Evolutionary conservation across 2,888 invertebrate species (phyloP), one percentile per base, ranked within the genome.

Genomic region (Trimorus sp.): DNA sequence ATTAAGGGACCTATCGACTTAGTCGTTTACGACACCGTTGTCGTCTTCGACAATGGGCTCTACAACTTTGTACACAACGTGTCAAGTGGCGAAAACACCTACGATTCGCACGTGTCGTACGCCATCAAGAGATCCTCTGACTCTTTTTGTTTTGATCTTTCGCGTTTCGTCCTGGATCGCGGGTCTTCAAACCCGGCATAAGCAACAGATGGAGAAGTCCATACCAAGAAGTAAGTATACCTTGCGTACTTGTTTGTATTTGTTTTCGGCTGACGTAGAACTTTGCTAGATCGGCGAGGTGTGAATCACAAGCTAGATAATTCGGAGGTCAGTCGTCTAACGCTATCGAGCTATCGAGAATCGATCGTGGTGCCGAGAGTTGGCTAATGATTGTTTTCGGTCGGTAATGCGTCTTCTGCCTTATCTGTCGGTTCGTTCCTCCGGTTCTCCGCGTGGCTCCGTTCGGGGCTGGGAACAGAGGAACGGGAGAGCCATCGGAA

Each of bases 241-340:
- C 69, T 82, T 65, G 63, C 70, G 79, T 82, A 83, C 79, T n/a
- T n/a, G 73, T 74, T 83, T 83, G 68, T 60, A 12, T 5, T 51
- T 51, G 15, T 45, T 63, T 51, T 70, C 83, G 83, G 83, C 84
- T 82, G 79, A 83, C 79, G 51, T 83, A 84, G 83, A 85, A 85
- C 80, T 84, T 82, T 71, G 68, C 78, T 85, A 86, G 85, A 87
- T 86, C 85, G 85, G 85, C 84, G 84, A 86, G 79, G 83, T 85
- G 84, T 84, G 74, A 77, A 83, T 84, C 83, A 79, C 84, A 83
- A 83, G 83, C 84, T 86, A 84, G 83, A 88, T 89, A 89, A 89
- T 89, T 89, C 89, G 89, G 88, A 89, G 87, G 86, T 89, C 89
- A 89, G 89, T 89, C 89, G 88, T 89, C 89, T 89, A 89, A 89